These are phyloP conservation scores for Notolepis coatsorum DNA, from an alignment of 2,797 vertebrate species.

Conservation along the genomic window DNA sequence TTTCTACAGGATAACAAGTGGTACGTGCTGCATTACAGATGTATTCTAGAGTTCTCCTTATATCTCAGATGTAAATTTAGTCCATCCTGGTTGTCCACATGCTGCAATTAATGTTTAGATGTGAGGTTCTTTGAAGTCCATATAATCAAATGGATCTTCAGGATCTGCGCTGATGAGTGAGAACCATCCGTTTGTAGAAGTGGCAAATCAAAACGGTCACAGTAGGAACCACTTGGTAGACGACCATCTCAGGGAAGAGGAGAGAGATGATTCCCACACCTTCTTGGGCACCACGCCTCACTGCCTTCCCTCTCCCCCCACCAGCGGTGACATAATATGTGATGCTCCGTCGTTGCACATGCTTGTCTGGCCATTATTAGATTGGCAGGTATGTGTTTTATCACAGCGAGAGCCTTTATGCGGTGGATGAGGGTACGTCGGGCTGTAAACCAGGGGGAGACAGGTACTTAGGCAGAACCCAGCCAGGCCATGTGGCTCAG, in stretches of 20 bases:
- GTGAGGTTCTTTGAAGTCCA: no score
- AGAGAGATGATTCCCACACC: slow-evolving; percentile 59
- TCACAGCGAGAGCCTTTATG: slow-evolving; percentile 58
- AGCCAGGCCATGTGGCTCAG: slow-evolving; percentile 51
- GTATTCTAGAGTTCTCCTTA: no score
- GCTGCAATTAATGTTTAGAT: no score
- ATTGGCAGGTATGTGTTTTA: slow-evolving; percentile 65
- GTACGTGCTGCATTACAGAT: no score
- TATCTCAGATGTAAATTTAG: no score
- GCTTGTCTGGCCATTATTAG: slow-evolving; percentile 58
- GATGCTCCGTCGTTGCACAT: slow-evolving; percentile 37
- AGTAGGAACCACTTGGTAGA: slow-evolving; percentile 47
- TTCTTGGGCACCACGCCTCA: slow-evolving; percentile 39
- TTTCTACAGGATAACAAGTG: no score
- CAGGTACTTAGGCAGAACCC: slow-evolving; percentile 55
- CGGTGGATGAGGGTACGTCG: slow-evolving; percentile 27
- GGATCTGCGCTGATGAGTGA: not conserved
- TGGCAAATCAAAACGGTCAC: slow-evolving; percentile 40
- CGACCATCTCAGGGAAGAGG: slow-evolving; percentile 52
- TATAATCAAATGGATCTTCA: no score
- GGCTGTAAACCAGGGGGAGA: slow-evolving; percentile 45
- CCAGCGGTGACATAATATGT: slow-evolving; percentile 47
- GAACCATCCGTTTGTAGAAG: slow-evolving; percentile 24
- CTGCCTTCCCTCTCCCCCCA: slow-evolving; percentile 13
- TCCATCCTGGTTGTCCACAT: no score